A percentile compares a stretch with the other conserved stretches of the same genome.
Evolutionary conservation across 2,113 vertebrate species (phyloP).

Genomic region (Zootoca vivipara): DNA sequence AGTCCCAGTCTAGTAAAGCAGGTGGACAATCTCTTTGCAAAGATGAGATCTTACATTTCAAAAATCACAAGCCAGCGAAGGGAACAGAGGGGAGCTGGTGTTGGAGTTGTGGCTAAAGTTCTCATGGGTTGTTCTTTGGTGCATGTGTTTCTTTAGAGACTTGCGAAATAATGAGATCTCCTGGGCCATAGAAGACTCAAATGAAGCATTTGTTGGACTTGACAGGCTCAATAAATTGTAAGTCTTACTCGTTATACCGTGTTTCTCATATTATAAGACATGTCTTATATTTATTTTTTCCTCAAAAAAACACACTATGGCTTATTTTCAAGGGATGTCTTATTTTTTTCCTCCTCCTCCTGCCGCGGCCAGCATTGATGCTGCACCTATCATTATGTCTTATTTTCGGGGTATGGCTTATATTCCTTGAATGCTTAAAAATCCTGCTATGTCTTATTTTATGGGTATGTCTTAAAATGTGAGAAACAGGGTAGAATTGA

Average conservation of each 20-base stretch:
- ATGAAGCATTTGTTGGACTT: conserved; percentile 82
- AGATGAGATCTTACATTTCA: not conserved
- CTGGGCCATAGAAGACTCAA: conserved; percentile 87
- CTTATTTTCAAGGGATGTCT: no score
- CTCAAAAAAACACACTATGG: no score
- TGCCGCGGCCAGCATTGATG: no score
- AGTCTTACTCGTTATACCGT: conserved; percentile 55
- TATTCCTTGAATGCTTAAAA: no score
- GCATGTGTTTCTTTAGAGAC: conserved; percentile 73
- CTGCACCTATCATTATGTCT: no score
- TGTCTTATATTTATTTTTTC: no score
- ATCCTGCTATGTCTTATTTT: no score
- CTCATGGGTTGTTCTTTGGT: not conserved
- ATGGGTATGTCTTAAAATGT: no score
- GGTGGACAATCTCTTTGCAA: not conserved
- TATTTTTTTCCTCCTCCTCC: no score
- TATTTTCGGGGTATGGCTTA: no score
- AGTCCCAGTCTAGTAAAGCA: not conserved
- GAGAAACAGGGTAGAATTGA: no score
- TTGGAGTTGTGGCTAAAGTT: not conserved
- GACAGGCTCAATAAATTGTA: conserved; percentile 81
- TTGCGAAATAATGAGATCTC: conserved; percentile 85
- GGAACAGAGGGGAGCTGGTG: not conserved
- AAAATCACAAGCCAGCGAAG: not conserved
- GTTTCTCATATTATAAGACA: no score